A percentile compares a stretch with the other conserved stretches of the same genome.
Evolutionary conservation across 2,797 vertebrate species (phyloP).

Genomic region (Molossus alvarezi): DNA sequence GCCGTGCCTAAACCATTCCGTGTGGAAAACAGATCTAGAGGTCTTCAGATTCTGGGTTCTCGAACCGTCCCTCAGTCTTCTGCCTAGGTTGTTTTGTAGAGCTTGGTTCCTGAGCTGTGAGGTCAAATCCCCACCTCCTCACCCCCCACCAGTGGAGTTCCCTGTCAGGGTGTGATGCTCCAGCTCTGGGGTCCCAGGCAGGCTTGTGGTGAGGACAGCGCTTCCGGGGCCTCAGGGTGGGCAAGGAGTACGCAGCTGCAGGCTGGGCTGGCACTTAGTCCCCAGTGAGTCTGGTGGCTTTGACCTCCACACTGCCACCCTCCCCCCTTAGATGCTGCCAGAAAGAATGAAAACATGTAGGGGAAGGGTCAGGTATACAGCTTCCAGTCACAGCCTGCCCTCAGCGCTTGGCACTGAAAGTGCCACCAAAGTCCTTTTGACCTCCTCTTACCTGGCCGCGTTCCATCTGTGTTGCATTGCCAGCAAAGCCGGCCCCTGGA

Average conservation of each 20-base stretch:
- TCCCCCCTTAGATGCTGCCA: not conserved
- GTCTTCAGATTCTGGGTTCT: constrained; percentile 43
- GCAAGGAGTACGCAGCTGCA: not conserved
- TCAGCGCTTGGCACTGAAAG: not conserved
- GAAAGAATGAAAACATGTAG: not conserved
- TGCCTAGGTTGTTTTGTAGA: not conserved
- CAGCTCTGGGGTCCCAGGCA: not conserved
- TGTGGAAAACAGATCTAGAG: constrained; percentile 34
- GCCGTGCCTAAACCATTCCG: not conserved
- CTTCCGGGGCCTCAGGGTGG: not conserved
- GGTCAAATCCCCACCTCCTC: not conserved
- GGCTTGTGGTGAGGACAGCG: not conserved
- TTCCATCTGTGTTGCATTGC: not conserved
- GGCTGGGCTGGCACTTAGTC: not conserved
- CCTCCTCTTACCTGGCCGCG: not conserved
- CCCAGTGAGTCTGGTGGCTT: not conserved
- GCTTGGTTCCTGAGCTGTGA: not conserved
- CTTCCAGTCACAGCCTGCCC: not conserved
- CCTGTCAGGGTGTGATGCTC: not conserved
- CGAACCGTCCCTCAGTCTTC: not conserved
- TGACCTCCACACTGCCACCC: not conserved
- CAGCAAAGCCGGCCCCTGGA: not conserved
- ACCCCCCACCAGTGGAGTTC: not conserved
- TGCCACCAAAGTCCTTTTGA: not conserved
- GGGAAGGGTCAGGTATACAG: not conserved